Conservation (phyloP, 2,888 invertebrate genomes). For the Crematogaster levior region DNA sequence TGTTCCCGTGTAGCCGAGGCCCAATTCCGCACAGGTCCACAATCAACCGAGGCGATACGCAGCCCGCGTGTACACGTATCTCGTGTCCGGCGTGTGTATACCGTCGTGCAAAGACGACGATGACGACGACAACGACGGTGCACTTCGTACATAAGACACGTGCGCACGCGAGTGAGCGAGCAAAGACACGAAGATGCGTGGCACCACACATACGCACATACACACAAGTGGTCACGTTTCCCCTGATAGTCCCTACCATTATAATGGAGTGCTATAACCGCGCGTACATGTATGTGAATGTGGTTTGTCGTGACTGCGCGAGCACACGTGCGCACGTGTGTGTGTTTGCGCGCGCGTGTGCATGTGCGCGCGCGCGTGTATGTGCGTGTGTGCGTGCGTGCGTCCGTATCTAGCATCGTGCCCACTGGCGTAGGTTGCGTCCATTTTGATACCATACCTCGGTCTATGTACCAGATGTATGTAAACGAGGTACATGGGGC, state of each 20-base stretch:
- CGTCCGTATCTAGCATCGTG: constrained; percentile 71
- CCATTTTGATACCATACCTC: constrained; percentile 80
- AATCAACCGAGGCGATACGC: constrained; percentile 77
- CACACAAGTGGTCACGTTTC: not conserved
- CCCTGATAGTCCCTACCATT: constrained; percentile 12
- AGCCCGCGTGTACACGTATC: constrained; percentile 52
- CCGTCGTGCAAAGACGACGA: constrained; percentile 34
- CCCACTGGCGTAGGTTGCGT: constrained; percentile 76
- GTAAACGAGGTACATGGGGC: constrained; percentile 67
- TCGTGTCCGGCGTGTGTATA: constrained; percentile 46
- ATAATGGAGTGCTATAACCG: constrained; percentile 3
- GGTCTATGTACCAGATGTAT: constrained; percentile 71
- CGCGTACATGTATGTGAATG: constrained; percentile 20
- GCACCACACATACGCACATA: not conserved
- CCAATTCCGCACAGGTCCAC: constrained; percentile 78
- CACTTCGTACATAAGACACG: constrained; percentile 58
- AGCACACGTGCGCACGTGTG: too few relatives aligned
- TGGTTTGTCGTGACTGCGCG: constrained; percentile 40
- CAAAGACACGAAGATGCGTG: constrained; percentile 20
- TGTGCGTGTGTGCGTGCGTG: constrained; percentile 56
- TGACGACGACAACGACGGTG: constrained; percentile 19
- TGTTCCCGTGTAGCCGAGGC: constrained; percentile 75
- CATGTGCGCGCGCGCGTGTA: not conserved
- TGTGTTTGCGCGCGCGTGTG: not conserved
- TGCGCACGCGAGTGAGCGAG: constrained; percentile 36